phyloP scores from a whole-genome alignment of 2,888 invertebrate genomes.

The Allolobophora icterica region DNA sequence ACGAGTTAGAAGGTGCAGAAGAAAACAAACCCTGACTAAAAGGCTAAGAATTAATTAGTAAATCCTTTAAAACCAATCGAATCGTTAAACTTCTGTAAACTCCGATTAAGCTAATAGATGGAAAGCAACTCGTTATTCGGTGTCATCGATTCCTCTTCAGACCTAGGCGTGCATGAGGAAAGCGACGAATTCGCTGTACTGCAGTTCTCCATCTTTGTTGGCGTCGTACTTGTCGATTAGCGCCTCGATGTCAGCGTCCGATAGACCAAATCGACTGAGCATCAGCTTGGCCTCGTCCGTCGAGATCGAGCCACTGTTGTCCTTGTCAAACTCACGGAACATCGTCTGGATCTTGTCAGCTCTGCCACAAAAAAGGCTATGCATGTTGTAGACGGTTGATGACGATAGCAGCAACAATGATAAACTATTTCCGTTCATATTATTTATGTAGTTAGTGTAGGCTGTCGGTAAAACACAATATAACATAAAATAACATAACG shows the following conservation, averaged over 20 bases:
- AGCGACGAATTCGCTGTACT: slow-evolving; percentile 46
- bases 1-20: neutral
- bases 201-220: slow-evolving; percentile 43
- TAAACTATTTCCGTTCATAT: too few relatives aligned
- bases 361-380: neutral
- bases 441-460: too few relatives aligned
- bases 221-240: slow-evolving; percentile 42
- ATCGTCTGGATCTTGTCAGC: slow-evolving; percentile 38
- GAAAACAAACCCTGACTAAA: neutral
- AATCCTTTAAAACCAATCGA: neutral
- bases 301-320: slow-evolving; percentile 41
- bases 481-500: too few relatives aligned
- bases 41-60: neutral
- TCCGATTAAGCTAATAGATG: neutral
- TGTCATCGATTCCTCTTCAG: neutral
- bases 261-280: slow-evolving; percentile 37
- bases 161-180: slow-evolving; percentile 38
- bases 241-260: slow-evolving; percentile 41
- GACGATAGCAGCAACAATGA: too few relatives aligned
- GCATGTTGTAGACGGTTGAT: too few relatives aligned
- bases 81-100: neutral
- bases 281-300: slow-evolving; percentile 42
- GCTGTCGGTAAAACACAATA: too few relatives aligned
- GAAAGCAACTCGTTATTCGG: neutral
- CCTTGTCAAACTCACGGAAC: slow-evolving; percentile 44